Evolutionary conservation across 2,113 vertebrate genomes (phyloP), one percentile per base, ranked within the genome.

Genomic region (Amia ocellicauda): DNA sequence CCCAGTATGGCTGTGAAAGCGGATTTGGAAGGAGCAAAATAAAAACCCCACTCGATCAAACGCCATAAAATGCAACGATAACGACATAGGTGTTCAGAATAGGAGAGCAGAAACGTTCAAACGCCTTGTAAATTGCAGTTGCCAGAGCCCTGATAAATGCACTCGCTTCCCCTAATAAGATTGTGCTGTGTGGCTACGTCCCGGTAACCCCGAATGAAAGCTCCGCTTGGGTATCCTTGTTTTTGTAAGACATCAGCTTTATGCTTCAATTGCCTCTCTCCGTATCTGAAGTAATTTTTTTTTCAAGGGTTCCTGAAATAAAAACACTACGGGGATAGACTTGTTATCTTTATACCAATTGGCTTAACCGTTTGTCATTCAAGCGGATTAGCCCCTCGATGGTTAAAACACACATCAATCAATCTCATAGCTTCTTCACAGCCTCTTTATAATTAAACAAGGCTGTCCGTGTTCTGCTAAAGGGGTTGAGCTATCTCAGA

Each of bases 371-470:
- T 76, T 75, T 80, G 85, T 82, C 85, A 83, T 67, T 86, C 82
- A 85, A 20, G 67, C 64, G 77, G 70, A 83, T 76, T 62, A 75
- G 73, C 77, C 78, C 78, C 72, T 80, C 73, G 78, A 79, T 83
- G 83, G 85, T 82, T 81, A 78, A 73, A 75, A 73, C 79, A 71
- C 71, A 76, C 79, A 84, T 83, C 83, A 81, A 80, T 85, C 85
- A 84, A 70, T 68, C 62, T 61, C 54, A 26, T n/a, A 69, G 74
- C 62, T 68, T 40, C 68, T 74, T 71, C 66, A 60, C 49, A 62
- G 49, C 64, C 69, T 71, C 20, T 24, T 50, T 40, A 41, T 36
- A 63, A 69, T 69, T 26, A 62, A 76, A 67, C 67, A 70, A 74
- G 74, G 71, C 63, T 74, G 71, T 62, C 73, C 70, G 76, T 70